A percentile compares a stretch with the other conserved stretches of the same genome.
Evolutionary conservation across 2,888 invertebrate genomes (phyloP).

Genomic region (Anorthoa munda): DNA sequence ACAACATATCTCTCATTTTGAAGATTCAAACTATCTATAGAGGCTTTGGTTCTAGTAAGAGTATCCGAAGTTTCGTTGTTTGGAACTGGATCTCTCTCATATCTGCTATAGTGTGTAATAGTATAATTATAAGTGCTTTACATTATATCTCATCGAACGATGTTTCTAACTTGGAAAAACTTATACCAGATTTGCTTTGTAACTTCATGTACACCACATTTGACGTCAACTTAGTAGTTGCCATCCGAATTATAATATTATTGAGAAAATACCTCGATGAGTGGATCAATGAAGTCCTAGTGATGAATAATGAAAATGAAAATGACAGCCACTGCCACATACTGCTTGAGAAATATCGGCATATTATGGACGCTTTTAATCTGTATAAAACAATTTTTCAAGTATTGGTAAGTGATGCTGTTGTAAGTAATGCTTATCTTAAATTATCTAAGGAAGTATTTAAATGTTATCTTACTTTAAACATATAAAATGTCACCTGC

Average conservation of each 20-base stretch:
- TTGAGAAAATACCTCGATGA: too few relatives aligned
- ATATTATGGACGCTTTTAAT: conserved; percentile 16
- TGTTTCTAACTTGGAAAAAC: too few relatives aligned
- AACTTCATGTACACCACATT: background rate
- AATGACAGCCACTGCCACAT: background rate
- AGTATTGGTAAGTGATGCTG: too few relatives aligned
- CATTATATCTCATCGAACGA: background rate
- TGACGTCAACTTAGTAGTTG: background rate
- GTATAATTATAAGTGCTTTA: background rate
- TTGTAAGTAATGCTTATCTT: too few relatives aligned
- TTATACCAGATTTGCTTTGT: background rate
- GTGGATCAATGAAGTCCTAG: too few relatives aligned
- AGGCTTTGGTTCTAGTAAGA: background rate
- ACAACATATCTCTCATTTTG: conserved; percentile 6
- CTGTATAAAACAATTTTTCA: background rate
- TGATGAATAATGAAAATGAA: background rate
- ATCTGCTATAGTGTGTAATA: background rate
- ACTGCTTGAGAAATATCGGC: background rate
- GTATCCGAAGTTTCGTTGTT: too few relatives aligned
- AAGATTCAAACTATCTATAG: conserved; percentile 12
- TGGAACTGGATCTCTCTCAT: conserved; percentile 20
- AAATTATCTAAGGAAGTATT: too few relatives aligned
- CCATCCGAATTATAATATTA: conserved; percentile 6
- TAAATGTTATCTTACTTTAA: too few relatives aligned
- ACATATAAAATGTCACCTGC: too few relatives aligned